Percentiles rank a stretch among this genome's conserved stretches.
phyloP scores from a whole-genome alignment of 2,797 vertebrate species.

The Ciconia nigra region DNA sequence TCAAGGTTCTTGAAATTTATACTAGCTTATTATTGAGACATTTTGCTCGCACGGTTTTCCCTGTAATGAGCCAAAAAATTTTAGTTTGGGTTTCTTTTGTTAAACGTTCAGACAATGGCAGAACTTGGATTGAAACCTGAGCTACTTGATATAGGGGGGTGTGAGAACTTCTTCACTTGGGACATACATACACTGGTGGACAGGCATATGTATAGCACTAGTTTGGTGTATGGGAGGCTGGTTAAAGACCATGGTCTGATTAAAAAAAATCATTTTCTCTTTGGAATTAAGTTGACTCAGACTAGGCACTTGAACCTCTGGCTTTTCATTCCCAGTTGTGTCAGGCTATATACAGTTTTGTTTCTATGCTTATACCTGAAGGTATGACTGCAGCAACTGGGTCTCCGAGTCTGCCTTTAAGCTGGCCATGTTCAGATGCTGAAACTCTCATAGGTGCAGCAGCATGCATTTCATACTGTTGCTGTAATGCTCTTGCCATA shows the following conservation, averaged over 20 bases:
- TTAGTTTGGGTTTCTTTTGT: background rate
- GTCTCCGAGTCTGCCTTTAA: background rate
- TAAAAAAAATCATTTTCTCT: background rate
- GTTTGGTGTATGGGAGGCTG: background rate
- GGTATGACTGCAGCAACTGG: background rate
- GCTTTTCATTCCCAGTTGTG: background rate
- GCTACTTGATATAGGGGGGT: background rate
- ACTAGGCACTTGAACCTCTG: background rate
- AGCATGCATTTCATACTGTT: rapidly evolving
- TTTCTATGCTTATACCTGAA: background rate
- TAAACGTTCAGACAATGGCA: background rate
- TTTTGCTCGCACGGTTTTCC: background rate
- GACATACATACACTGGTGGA: background rate
- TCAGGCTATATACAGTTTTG: background rate
- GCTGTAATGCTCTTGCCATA: background rate
- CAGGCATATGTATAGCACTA: too few relatives aligned
- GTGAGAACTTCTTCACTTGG: background rate
- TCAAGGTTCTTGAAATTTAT: background rate
- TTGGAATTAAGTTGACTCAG: background rate
- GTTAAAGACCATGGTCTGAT: background rate
- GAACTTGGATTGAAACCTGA: background rate
- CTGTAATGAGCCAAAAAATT: background rate
- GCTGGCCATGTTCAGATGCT: background rate
- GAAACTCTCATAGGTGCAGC: background rate
- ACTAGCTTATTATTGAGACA: background rate